These are phyloP conservation scores for Decapterus maruadsi DNA, from an alignment of 2,797 vertebrate species.

Conservation along the genomic window DNA sequence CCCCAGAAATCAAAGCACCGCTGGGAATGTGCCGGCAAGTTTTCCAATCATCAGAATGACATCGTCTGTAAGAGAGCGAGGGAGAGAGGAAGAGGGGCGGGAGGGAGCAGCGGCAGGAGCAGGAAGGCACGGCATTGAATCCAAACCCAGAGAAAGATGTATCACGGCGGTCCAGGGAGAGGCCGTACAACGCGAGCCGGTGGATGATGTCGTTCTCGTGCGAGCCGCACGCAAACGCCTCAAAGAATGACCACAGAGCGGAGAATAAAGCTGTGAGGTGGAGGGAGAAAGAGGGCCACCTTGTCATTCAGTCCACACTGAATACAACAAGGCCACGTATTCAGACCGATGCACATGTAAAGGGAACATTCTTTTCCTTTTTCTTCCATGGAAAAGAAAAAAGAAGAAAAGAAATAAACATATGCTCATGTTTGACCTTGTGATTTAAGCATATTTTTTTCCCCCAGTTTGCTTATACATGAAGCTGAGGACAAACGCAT, in stretches of 20 bases:
- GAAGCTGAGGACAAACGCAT: constrained; percentile 17
- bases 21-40: constrained; percentile 33
- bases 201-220: constrained; percentile 24
- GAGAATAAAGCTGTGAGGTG: constrained; percentile 36
- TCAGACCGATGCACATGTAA: background rate
- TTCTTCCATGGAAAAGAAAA: background rate
- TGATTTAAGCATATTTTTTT: constrained; percentile 2
- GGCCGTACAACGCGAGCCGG: background rate
- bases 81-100: background rate
- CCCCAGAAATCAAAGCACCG: constrained; percentile 61
- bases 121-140: constrained; percentile 17
- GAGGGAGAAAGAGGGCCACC: background rate
- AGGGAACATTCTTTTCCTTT: background rate
- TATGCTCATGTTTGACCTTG: constrained; percentile 18
- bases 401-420: background rate
- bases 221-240: constrained; percentile 31
- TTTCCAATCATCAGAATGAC: constrained; percentile 41
- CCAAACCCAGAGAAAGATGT: constrained; percentile 38
- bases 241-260: constrained; percentile 16
- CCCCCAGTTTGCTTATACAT: constrained; percentile 1
- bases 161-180: constrained; percentile 29
- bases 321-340: background rate
- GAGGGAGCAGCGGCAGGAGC: background rate
- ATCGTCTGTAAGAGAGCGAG: constrained; percentile 17
- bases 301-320: constrained; percentile 13